Conservation (phyloP, 2,113 vertebrate species). For the Lamprologus sp. region DNA sequence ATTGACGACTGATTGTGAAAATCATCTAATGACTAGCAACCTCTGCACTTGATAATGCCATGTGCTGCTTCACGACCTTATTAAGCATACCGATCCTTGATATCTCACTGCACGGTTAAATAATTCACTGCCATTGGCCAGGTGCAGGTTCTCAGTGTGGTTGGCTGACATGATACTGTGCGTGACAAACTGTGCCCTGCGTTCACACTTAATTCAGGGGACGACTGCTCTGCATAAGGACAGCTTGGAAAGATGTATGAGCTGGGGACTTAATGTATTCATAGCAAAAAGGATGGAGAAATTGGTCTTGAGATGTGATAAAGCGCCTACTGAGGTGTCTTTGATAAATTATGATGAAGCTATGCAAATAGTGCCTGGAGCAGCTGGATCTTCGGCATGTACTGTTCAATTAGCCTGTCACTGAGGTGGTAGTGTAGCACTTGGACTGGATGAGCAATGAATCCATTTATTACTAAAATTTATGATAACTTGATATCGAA, state of each 20-base stretch:
- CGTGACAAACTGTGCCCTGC: not conserved
- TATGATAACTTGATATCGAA: not conserved
- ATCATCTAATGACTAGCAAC: slow-evolving; percentile 31
- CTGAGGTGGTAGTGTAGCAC: not conserved
- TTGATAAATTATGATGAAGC: slow-evolving; percentile 51
- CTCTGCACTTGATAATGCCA: not conserved
- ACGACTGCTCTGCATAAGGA: not conserved
- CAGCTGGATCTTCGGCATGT: not conserved
- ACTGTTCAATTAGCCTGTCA: slow-evolving; percentile 32
- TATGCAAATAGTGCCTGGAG: slow-evolving; percentile 30
- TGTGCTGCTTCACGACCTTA: not conserved
- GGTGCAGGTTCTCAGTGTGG: not conserved
- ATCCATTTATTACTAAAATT: not conserved
- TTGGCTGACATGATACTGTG: not conserved
- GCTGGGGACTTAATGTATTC: slow-evolving; percentile 43
- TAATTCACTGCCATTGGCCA: not conserved
- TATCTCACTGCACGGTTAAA: not conserved
- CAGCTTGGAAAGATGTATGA: slow-evolving; percentile 29
- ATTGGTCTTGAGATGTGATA: slow-evolving; percentile 42
- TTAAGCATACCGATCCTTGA: not conserved
- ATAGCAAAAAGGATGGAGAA: slow-evolving; percentile 25
- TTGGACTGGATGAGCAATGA: not conserved
- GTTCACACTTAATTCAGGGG: not conserved
- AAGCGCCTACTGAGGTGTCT: slow-evolving; percentile 25
- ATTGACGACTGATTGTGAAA: slow-evolving; percentile 33